These are phyloP conservation scores for Quadroppia sp. DNA, from an alignment of 2,888 invertebrate genomes.

Conservation along the genomic window DNA sequence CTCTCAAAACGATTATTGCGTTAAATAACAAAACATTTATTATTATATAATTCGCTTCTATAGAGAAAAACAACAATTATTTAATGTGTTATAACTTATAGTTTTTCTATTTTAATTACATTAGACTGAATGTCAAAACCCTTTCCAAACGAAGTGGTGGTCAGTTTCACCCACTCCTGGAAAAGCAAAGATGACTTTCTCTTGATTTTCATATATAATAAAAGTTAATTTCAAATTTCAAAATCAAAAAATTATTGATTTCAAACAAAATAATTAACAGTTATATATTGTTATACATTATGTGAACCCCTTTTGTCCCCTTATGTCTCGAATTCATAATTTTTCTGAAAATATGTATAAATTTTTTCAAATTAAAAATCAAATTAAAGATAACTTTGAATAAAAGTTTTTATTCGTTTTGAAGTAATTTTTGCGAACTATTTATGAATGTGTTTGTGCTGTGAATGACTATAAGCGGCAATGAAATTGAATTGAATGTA, in stretches of 20 bases:
- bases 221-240: not conserved
- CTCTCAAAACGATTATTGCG: slow-evolving; percentile 1
- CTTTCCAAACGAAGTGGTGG: not conserved
- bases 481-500: no score
- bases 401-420: no score
- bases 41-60: slow-evolving; percentile 7
- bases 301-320: no score
- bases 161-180: not conserved
- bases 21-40: not conserved
- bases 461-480: no score
- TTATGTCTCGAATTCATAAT: no score
- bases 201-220: not conserved
- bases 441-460: no score
- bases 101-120: not conserved
- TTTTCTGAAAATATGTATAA: no score
- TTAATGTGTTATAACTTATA: not conserved
- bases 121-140: not conserved
- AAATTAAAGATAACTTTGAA: no score
- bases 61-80: not conserved
- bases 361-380: no score
- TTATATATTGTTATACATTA: no score
- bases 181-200: not conserved
- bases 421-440: no score
- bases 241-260: not conserved
- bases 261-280: not conserved